Conservation (phyloP, 2,888 invertebrate genomes). For the Osmoderma eremita region DNA sequence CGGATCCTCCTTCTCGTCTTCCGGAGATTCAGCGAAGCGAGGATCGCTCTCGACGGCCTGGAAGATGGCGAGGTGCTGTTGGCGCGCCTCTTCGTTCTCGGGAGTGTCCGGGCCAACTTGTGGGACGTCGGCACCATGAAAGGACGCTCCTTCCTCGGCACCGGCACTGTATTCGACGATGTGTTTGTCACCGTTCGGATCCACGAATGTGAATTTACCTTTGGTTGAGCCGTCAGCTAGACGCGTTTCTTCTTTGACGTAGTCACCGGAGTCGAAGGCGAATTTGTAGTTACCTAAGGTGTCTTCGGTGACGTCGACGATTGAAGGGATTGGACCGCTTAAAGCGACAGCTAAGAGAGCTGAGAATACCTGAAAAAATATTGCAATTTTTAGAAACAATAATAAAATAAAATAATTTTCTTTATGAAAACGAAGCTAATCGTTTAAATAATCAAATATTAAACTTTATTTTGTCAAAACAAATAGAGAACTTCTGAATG, state of each 20-base stretch:
- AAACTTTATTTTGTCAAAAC: too few relatives aligned
- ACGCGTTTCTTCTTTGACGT: slow-evolving; percentile 48
- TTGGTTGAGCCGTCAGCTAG: slow-evolving; percentile 46
- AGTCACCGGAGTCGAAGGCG: slow-evolving; percentile 46
- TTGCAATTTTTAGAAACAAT: background rate
- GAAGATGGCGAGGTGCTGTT: slow-evolving; percentile 45
- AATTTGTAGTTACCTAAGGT: slow-evolving; percentile 50
- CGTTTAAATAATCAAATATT: too few relatives aligned
- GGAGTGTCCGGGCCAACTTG: slow-evolving; percentile 51
- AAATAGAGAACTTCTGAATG: too few relatives aligned
- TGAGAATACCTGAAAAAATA: slow-evolving; percentile 28
- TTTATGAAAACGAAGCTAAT: background rate
- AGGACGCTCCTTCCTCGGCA: slow-evolving; percentile 26
- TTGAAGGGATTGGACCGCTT: slow-evolving; percentile 36
- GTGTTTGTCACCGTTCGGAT: slow-evolving; percentile 47
- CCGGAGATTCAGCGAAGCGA: slow-evolving; percentile 37
- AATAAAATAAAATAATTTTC: background rate
- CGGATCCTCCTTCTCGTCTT: slow-evolving; percentile 38
- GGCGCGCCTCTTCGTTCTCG: slow-evolving; percentile 52
- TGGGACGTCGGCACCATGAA: slow-evolving; percentile 45
- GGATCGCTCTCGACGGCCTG: slow-evolving; percentile 35
- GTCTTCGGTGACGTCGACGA: slow-evolving; percentile 48
- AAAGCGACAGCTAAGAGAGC: slow-evolving; percentile 36
- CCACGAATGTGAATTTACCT: slow-evolving; percentile 50
- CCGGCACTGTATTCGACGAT: slow-evolving; percentile 43